A percentile compares a stretch with the other conserved stretches of the same genome.
These are phyloP conservation scores for Pteromalus puparum DNA, from an alignment of 1,140 invertebrate species.

Conservation along the genomic window DNA sequence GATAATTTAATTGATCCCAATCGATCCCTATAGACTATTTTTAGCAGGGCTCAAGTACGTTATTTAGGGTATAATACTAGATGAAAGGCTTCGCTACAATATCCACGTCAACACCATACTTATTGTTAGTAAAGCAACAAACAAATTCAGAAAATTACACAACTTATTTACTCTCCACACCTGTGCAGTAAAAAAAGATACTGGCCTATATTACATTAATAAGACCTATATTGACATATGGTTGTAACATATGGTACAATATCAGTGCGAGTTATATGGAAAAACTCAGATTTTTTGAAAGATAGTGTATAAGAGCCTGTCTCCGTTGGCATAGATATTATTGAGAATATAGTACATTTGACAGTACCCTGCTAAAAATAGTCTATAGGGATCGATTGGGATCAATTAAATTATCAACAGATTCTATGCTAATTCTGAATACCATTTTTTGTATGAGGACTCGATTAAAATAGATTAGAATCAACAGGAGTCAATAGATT, in stretches of 20 bases:
- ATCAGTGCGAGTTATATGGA: slow-evolving; percentile 5
- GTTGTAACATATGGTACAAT: slow-evolving; percentile 56
- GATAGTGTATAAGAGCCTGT: slow-evolving; percentile 50
- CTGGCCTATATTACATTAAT: slow-evolving; percentile 56
- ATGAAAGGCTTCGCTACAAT: slow-evolving; percentile 46
- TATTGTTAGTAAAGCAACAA: slow-evolving; percentile 51
- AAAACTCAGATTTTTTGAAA: background rate
- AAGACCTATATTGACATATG: slow-evolving; percentile 57
- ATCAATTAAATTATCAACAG: no score
- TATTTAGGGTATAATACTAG: slow-evolving; percentile 54
- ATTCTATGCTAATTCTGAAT: no score
- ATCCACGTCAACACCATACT: slow-evolving; percentile 49
- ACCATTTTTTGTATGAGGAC: no score
- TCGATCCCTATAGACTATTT: no score
- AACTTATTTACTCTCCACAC: slow-evolving; percentile 48
- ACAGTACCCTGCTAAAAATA: no score
- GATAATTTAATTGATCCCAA: no score
- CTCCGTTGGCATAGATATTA: background rate
- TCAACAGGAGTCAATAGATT: no score
- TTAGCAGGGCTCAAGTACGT: slow-evolving; percentile 43
- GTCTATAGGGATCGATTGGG: no score
- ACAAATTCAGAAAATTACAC: slow-evolving; percentile 43
- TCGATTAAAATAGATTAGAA: no score
- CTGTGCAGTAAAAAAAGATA: slow-evolving; percentile 52
- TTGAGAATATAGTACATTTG: no score